phyloP scores from a whole-genome alignment of 2,888 invertebrate genomes.

The Hoplodrina blanda region DNA sequence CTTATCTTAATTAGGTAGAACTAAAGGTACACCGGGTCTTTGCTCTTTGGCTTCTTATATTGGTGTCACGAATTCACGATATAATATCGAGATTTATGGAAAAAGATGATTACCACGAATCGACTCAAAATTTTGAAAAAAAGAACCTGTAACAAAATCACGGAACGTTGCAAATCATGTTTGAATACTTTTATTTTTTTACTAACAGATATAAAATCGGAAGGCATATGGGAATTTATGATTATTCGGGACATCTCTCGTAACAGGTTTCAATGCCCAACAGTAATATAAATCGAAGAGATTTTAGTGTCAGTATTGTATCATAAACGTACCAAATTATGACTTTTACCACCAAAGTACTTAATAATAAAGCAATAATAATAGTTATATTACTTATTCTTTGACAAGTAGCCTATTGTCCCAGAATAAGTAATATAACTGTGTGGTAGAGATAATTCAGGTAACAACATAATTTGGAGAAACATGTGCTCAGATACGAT shows the following conservation, averaged over 20 bases:
- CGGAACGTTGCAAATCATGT: not conserved
- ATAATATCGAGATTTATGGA: not conserved
- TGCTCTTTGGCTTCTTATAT: not conserved
- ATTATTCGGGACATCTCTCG: constrained; percentile 17
- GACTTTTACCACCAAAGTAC: constrained; percentile 3
- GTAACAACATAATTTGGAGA: constrained; percentile 53
- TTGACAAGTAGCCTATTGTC: not conserved
- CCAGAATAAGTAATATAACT: not conserved
- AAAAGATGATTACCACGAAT: not conserved
- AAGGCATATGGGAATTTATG: constrained; percentile 36
- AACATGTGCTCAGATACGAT: constrained; percentile 59
- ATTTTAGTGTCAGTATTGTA: constrained; percentile 27
- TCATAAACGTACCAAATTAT: constrained; percentile 43
- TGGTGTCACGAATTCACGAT: too few species aligned
- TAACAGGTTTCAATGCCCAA: constrained; percentile 33
- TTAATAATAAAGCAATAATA: too few species aligned
- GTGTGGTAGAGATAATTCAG: constrained; percentile 13
- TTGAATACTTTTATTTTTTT: constrained; percentile 5
- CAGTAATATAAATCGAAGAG: constrained; percentile 40
- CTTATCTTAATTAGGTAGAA: not conserved
- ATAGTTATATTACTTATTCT: not conserved
- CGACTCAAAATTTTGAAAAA: not conserved
- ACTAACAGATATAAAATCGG: constrained; percentile 26
- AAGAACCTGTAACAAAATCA: not conserved
- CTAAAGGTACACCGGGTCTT: not conserved